Conservation (phyloP, 2,113 vertebrate genomes). For the Trinectes maculatus region DNA sequence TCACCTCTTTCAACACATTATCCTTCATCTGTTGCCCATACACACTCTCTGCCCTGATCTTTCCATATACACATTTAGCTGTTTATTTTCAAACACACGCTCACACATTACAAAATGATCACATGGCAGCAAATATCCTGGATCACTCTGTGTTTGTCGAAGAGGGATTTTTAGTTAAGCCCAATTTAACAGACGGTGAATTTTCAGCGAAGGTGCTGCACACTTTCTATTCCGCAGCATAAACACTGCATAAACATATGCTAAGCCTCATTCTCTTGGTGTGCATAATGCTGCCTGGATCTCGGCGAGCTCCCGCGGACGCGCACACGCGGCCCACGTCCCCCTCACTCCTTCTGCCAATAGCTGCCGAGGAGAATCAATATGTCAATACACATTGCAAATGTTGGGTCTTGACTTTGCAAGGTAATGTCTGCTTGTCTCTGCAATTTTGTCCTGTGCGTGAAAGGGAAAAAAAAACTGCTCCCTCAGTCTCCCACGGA, state of each 20-base stretch:
- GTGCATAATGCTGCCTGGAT: constrained; percentile 80
- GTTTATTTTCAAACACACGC: constrained; percentile 26
- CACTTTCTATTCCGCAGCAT: constrained; percentile 81
- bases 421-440: constrained; percentile 79
- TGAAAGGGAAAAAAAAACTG: constrained; percentile 19
- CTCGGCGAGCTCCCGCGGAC: constrained; percentile 66
- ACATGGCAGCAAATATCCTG: too few species aligned
- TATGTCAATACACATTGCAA: constrained; percentile 80
- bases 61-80: constrained; percentile 19
- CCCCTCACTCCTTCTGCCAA: constrained; percentile 76
- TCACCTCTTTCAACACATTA: constrained; percentile 80
- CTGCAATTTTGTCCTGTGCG: constrained; percentile 70
- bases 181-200: constrained; percentile 79
- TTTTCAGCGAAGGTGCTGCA: constrained; percentile 80
- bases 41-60: constrained; percentile 27
- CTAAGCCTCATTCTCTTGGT: constrained; percentile 81
- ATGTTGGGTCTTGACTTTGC: constrained; percentile 83
- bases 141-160: constrained; percentile 72
- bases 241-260: constrained; percentile 83
- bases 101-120: too few species aligned
- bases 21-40: constrained; percentile 56
- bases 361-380: constrained; percentile 80
- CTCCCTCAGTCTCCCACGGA: constrained; percentile 56
- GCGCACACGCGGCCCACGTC: constrained; percentile 67
- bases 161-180: constrained; percentile 79